phyloP scores from a whole-genome alignment of 2,888 invertebrate species.

The Darwinula stevensoni region DNA sequence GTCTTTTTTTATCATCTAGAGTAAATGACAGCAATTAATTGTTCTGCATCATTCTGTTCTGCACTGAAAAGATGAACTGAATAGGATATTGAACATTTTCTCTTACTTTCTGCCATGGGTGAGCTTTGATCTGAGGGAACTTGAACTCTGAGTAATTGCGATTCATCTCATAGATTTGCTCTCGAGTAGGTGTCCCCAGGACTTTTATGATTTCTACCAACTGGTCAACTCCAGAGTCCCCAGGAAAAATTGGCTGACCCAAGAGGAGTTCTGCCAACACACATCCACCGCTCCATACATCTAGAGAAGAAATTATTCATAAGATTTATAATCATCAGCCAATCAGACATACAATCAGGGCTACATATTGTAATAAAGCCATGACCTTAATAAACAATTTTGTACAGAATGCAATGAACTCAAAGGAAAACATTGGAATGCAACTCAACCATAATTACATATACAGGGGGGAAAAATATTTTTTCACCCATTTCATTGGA shows the following conservation, averaged over 20 bases:
- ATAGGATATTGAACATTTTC: too few species aligned
- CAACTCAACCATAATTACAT: too few species aligned
- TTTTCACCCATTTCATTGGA: too few species aligned
- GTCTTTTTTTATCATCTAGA: too few species aligned
- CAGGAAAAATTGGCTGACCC: conserved; percentile 96
- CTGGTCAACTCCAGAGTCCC: conserved; percentile 96
- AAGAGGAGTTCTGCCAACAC: conserved; percentile 87
- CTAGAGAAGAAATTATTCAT: conserved; percentile 19
- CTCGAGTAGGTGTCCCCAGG: conserved; percentile 87
- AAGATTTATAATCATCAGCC: too few species aligned
- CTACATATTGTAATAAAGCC: background rate
- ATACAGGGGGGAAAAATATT: too few species aligned
- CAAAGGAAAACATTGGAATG: too few species aligned
- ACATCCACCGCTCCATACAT: conserved; percentile 97
- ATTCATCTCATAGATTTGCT: conserved; percentile 99
- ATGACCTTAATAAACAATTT: background rate
- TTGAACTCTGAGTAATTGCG: conserved; percentile 99
- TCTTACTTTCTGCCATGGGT: conserved; percentile 97
- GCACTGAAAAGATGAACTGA: too few species aligned
- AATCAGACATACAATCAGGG: background rate
- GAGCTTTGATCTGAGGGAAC: conserved; percentile 99
- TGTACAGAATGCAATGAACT: too few species aligned
- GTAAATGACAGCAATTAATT: too few species aligned
- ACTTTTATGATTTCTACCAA: conserved; percentile 99
- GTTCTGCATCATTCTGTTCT: too few species aligned